A percentile compares a stretch with the other conserved stretches of the same genome.
These are phyloP conservation scores for Octopus sinensis DNA, from an alignment of 1,140 invertebrate genomes.

Conservation along the genomic window DNA sequence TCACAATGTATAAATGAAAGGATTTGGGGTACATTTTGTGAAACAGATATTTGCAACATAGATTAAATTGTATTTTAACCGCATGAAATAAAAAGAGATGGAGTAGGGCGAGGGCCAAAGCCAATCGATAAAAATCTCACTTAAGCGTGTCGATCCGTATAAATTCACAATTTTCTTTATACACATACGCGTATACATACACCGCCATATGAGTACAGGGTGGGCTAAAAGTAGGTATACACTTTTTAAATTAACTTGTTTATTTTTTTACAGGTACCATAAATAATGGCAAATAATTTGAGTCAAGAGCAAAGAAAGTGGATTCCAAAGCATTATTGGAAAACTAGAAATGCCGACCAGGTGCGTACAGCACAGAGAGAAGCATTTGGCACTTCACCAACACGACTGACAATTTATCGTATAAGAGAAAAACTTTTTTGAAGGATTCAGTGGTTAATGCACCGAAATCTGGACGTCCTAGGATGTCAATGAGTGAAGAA, in stretches of 20 bases:
- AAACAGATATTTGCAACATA: no score
- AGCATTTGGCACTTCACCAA: background rate
- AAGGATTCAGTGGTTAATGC: background rate
- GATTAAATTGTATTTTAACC: no score
- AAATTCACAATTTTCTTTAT: no score
- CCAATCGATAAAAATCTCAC: no score
- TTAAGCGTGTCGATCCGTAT: no score
- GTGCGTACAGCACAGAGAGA: background rate
- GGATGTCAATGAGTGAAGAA: background rate
- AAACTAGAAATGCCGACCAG: background rate
- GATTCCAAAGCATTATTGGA: background rate
- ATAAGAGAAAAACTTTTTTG: background rate
- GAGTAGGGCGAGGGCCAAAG: no score
- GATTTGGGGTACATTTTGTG: no score
- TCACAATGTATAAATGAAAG: no score
- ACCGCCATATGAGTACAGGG: background rate
- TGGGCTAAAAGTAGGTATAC: background rate
- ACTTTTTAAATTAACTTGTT: background rate
- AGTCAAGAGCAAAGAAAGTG: background rate
- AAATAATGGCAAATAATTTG: background rate
- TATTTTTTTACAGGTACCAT: background rate
- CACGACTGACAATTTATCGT: background rate
- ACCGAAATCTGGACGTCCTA: background rate
- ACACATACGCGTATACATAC: no score
- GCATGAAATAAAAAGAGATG: no score